Percentiles rank a stretch among this genome's conserved stretches.
phyloP scores from a whole-genome alignment of 2,113 vertebrate genomes.

The Lichenostomus cassidix region DNA sequence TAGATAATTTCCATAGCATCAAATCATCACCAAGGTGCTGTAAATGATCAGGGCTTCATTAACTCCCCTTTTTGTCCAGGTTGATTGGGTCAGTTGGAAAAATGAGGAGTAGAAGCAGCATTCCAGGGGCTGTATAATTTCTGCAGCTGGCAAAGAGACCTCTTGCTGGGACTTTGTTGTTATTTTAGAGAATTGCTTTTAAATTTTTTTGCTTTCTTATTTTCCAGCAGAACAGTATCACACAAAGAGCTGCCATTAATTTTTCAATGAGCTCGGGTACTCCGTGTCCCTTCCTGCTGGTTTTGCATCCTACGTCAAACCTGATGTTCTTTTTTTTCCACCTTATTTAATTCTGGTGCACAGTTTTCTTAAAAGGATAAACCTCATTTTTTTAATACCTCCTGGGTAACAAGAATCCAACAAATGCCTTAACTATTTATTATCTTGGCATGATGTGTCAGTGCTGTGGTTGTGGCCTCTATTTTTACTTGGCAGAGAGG shows the following conservation, averaged over 20 bases:
- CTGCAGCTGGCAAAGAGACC: not conserved
- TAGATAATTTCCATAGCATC: not conserved
- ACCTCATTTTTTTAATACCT: not conserved
- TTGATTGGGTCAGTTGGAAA: not conserved
- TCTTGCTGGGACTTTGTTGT: constrained; percentile 20
- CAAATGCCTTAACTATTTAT: not conserved
- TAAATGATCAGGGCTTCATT: not conserved
- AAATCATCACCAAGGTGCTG: not conserved
- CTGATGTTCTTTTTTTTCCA: not conserved
- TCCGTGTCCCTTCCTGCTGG: not conserved
- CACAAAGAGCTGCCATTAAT: constrained; percentile 10
- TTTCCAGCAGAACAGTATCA: not conserved
- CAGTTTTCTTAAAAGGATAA: not conserved
- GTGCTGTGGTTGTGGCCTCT: not conserved
- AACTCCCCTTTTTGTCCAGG: not conserved
- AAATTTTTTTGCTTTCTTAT: not conserved
- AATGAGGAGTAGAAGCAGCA: not conserved
- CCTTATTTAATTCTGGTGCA: not conserved
- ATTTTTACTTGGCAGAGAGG: not conserved
- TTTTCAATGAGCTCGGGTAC: not conserved
- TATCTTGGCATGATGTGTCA: not conserved
- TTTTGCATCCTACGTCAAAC: not conserved
- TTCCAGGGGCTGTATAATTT: constrained; percentile 8
- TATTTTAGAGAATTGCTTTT: not conserved
- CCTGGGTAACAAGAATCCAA: not conserved